Percentiles rank a stretch among this genome's conserved stretches.
Conservation (phyloP, 1,140 invertebrate genomes). For the Temnothorax longispinosus region DNA sequence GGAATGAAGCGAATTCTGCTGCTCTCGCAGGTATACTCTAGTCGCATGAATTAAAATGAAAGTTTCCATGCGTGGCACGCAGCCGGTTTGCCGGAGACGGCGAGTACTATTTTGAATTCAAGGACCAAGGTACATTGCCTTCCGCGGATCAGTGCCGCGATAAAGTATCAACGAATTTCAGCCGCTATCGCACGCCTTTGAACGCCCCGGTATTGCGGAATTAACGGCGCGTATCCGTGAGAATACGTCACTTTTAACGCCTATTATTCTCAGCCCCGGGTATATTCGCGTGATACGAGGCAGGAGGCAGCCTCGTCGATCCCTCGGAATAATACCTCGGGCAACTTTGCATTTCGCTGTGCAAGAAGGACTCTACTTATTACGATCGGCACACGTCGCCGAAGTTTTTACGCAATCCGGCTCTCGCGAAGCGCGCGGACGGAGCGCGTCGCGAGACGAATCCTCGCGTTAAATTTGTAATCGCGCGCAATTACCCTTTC, state of each 20-base stretch:
- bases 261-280: neutral
- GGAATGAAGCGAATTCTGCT: neutral
- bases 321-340: neutral
- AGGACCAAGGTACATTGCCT: slow-evolving; percentile 63
- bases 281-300: neutral
- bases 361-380: neutral
- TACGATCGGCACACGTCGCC: neutral
- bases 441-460: slow-evolving; percentile 19
- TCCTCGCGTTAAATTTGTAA: slow-evolving; percentile 41
- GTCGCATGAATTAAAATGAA: slow-evolving; percentile 50
- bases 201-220: neutral
- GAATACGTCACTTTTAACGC: slow-evolving; percentile 13
- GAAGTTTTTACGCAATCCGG: no score
- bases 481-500: slow-evolving; percentile 48
- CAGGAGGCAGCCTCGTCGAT: neutral
- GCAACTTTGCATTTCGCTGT: neutral
- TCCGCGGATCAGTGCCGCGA: slow-evolving; percentile 49
- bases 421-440: neutral
- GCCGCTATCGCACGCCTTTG: neutral
- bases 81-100: slow-evolving; percentile 52
- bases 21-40: neutral
- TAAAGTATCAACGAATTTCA: slow-evolving; percentile 70
- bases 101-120: slow-evolving; percentile 71
- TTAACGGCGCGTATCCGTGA: neutral
- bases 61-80: slow-evolving; percentile 70